These are phyloP conservation scores for Heliconius eleuchia DNA, from an alignment of 1,140 invertebrate genomes.

Conservation along the genomic window DNA sequence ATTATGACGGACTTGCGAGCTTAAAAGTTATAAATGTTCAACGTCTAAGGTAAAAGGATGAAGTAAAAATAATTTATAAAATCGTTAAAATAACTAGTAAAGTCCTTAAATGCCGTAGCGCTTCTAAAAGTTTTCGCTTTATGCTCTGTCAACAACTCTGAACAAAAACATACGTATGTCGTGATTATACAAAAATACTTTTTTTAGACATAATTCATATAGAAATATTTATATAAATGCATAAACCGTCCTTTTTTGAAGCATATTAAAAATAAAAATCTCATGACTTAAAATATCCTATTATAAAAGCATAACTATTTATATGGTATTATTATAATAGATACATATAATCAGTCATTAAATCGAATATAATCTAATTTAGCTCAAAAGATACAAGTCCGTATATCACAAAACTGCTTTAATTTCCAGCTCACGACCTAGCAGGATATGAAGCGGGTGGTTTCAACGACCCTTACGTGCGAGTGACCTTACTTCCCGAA, in stretches of 20 bases:
- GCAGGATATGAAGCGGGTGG: slow-evolving; percentile 90
- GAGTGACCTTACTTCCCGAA: slow-evolving; percentile 87
- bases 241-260: no score
- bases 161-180: background rate
- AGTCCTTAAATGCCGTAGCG: background rate
- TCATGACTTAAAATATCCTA: no score
- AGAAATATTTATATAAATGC: no score
- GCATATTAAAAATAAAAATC: no score
- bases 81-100: background rate
- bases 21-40: background rate
- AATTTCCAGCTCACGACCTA: slow-evolving; percentile 88
- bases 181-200: no score
- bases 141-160: slow-evolving; percentile 1
- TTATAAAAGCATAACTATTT: no score
- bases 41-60: background rate
- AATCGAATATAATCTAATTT: background rate
- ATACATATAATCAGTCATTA: no score
- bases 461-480: slow-evolving; percentile 93
- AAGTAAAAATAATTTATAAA: background rate
- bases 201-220: no score
- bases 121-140: background rate
- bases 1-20: background rate
- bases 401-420: background rate
- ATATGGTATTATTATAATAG: no score
- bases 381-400: background rate